Conservation (phyloP, 2,113 vertebrate species). For the Tringa solitaria region DNA sequence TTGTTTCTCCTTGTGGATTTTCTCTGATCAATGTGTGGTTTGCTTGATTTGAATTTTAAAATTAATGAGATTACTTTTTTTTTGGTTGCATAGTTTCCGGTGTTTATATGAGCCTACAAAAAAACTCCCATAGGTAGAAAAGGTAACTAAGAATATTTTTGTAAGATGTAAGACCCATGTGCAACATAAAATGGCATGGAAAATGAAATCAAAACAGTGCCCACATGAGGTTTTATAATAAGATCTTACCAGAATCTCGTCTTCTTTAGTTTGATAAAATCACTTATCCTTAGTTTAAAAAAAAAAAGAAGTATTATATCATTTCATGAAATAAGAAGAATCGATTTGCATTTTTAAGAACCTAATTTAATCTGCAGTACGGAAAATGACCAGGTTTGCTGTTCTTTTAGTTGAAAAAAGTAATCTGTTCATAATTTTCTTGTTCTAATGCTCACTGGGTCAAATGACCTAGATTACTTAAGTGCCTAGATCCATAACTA, state of each 20-base stretch:
- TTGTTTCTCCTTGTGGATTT: not conserved
- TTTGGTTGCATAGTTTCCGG: not conserved
- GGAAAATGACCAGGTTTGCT: not conserved
- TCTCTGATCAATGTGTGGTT: not conserved
- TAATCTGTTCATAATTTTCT: not conserved
- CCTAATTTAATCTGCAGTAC: not conserved
- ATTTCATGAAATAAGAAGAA: not conserved
- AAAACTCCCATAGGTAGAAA: not conserved
- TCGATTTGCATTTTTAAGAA: not conserved
- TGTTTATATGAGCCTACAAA: not conserved
- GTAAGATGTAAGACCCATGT: not conserved
- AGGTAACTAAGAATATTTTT: not conserved
- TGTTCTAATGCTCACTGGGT: not conserved
- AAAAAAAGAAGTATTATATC: not conserved
- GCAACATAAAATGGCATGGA: not conserved
- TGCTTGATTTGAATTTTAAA: not conserved
- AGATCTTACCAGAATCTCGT: not conserved
- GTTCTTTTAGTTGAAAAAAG: not conserved
- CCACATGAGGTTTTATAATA: not conserved
- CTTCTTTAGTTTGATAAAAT: not conserved
- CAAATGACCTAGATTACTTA: not conserved
- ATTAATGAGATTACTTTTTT: not conserved
- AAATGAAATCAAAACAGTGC: not conserved
- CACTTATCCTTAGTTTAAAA: not conserved
- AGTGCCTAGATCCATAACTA: not conserved